phyloP scores from a whole-genome alignment of 2,797 vertebrate genomes.

The Phalanger gymnotis region DNA sequence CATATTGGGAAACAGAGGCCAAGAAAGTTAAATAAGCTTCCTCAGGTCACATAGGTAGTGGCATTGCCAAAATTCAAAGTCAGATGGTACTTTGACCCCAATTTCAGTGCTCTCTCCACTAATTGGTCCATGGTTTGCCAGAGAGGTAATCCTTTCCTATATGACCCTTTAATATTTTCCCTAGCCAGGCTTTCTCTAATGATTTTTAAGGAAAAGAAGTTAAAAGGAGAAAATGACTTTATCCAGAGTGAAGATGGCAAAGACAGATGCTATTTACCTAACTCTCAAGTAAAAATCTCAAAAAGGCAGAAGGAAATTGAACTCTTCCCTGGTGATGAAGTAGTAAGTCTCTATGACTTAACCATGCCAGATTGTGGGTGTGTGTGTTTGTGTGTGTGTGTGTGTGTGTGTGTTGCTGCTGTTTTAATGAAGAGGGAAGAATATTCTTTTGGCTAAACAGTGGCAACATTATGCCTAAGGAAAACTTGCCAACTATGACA shows the following conservation, averaged over 20 bases:
- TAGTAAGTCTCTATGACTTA: not conserved
- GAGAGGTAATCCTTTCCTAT: constrained; percentile 25
- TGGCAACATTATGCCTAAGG: constrained; percentile 21
- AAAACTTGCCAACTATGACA: constrained; percentile 50
- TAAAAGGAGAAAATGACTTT: constrained; percentile 52
- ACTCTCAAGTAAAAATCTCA: constrained; percentile 19
- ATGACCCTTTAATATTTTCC: constrained; percentile 4
- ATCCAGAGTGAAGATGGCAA: constrained; percentile 4
- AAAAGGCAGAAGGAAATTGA: constrained; percentile 42
- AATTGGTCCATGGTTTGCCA: constrained; percentile 14
- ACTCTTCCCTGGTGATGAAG: constrained; percentile 1
- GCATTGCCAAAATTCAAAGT: not conserved
- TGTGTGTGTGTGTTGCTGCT: constrained; percentile 12
- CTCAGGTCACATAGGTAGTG: not conserved
- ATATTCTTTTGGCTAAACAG: constrained; percentile 23
- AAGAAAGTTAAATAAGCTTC: not conserved
- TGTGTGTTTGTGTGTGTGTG: not conserved
- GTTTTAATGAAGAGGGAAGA: constrained; percentile 21
- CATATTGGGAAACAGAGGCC: not conserved
- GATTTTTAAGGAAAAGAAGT: constrained; percentile 32
- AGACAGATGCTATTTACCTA: constrained; percentile 26
- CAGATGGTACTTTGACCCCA: not conserved
- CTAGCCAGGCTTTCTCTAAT: not conserved
- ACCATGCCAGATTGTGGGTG: constrained; percentile 22
- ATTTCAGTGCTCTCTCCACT: not conserved